Evolutionary conservation across 2,113 vertebrate species (phyloP).

Genomic region (Esox niger): DNA sequence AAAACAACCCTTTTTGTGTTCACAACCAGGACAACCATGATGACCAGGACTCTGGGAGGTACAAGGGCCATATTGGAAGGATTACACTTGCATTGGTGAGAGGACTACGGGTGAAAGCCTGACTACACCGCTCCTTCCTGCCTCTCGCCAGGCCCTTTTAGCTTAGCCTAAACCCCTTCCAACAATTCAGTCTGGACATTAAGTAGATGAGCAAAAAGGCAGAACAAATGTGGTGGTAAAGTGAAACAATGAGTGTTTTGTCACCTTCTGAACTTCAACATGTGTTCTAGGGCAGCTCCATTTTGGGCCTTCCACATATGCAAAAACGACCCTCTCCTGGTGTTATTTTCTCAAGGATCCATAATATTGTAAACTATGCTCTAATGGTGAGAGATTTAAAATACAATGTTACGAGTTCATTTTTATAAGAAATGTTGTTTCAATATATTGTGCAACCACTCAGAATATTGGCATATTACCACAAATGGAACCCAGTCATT

Average conservation of each 20-base stretch:
- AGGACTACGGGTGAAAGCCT: conserved; percentile 21
- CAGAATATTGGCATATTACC: too few species aligned
- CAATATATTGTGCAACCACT: too few species aligned
- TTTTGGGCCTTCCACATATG: too few species aligned
- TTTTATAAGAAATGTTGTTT: too few species aligned
- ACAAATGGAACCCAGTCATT: too few species aligned
- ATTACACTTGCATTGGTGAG: conserved; percentile 18
- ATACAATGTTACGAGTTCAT: too few species aligned
- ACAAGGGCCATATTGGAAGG: conserved; percentile 22
- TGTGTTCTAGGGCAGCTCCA: not conserved
- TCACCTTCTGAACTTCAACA: not conserved
- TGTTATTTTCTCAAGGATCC: too few species aligned
- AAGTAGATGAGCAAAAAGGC: conserved; percentile 28
- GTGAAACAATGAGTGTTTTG: not conserved
- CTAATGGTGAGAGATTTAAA: too few species aligned
- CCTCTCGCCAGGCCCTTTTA: conserved; percentile 40
- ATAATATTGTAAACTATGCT: too few species aligned
- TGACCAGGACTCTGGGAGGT: conserved; percentile 22
- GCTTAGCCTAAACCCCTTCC: conserved; percentile 16
- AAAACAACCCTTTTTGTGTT: not conserved
- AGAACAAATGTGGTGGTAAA: conserved; percentile 6
- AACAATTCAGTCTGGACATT: conserved; percentile 17
- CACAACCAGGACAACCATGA: conserved; percentile 3
- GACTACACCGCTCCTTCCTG: conserved; percentile 29
- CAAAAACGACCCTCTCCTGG: too few species aligned